A percentile compares a stretch with the other conserved stretches of the same genome.
These are phyloP conservation scores for Eira barbara DNA, from an alignment of 2,113 vertebrate genomes.

Conservation along the genomic window DNA sequence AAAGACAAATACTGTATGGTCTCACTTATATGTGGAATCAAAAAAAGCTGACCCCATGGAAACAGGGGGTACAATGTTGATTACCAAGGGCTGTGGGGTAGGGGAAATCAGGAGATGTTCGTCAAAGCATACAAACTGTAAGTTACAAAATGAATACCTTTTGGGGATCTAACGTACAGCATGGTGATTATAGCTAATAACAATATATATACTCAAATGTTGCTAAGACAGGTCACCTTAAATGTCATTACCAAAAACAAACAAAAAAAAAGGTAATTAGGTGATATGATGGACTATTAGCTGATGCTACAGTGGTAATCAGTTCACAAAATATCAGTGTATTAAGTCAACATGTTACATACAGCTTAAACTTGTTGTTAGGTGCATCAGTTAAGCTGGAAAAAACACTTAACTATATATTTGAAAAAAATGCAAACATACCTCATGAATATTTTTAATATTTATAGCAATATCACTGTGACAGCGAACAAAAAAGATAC, in stretches of 20 bases:
- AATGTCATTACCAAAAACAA: neutral
- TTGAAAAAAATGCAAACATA: conserved; percentile 63
- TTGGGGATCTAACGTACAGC: neutral
- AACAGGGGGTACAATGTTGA: neutral
- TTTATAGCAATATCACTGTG: conserved; percentile 79
- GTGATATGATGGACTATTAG: neutral
- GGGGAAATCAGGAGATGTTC: neutral
- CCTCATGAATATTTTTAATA: conserved; percentile 85
- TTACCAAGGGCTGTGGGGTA: neutral
- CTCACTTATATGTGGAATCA: neutral
- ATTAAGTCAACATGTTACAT: neutral
- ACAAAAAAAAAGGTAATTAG: neutral
- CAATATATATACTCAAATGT: neutral
- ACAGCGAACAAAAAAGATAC: conserved; percentile 85
- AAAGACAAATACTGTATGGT: neutral
- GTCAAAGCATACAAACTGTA: neutral
- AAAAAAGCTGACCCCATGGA: neutral
- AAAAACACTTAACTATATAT: neutral
- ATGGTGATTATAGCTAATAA: neutral
- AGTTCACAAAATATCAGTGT: neutral
- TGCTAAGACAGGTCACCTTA: neutral
- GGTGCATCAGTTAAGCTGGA: neutral
- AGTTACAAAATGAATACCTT: neutral
- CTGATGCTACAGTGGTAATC: neutral
- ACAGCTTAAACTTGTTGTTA: neutral